Base-by-base conservation (phyloP, 2,888 invertebrate species). In the Muschampia plurimacula region DNA sequence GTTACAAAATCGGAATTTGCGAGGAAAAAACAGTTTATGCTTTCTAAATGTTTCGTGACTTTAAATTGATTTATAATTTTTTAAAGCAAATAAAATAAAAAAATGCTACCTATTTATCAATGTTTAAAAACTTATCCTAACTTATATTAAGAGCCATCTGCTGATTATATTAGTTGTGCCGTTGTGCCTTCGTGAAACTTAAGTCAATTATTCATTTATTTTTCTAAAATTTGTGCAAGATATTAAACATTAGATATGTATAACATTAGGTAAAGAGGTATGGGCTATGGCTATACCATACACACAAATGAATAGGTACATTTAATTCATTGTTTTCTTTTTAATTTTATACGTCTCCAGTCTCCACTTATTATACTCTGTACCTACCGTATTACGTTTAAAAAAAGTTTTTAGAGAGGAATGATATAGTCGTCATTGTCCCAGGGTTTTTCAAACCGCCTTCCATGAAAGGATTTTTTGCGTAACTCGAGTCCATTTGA, bases 391-490 rank as follows among this genome's bases (percentile, higher is more conserved):
- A 15, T 52, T 52, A 41, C 22, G 13, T 55, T 55, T 55, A 9
- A 52, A 55, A 46, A 55, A 55, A 55, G 10, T 55, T 55, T 22
- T 22, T 9, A 55, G 13, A 22, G 22, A 9, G 22, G 22, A 55
- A 55, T 22, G 22, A 22, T 22, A 55, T 22, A 15, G 22, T 32
- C 22, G 32, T 59, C 52, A 62, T 69, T 69, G 55, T 69, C 41
- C 57, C 5, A 44, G 41, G 59, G 41, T 55, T 64, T 65, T 55
- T 65, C 65, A 70, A 65, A 65, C 57, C 70, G 39, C 65, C 46
- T 70, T 15, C 64, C 46, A 70, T 69, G 69, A 70, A 65, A 59
- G 39, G 59, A 28, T 70, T 70, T 70, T 70, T 70, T 60, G 67
- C 28, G 69, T 65, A 70, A 70, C 65, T 36, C n/a, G 70, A 70